phyloP scores from a whole-genome alignment of 2,797 vertebrate genomes.

The Rhinogobio ventralis region DNA sequence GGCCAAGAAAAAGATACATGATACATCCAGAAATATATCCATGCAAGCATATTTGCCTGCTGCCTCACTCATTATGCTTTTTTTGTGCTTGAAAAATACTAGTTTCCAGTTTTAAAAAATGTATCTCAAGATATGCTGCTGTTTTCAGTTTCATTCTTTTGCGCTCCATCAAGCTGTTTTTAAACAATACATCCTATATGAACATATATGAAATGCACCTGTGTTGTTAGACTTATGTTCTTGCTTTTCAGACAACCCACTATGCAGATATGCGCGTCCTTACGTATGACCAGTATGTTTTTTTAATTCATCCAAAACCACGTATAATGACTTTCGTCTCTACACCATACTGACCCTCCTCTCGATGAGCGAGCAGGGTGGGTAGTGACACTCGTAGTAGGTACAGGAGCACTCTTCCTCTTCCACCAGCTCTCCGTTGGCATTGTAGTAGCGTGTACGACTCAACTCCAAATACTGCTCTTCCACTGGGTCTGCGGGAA shows the following conservation, averaged over 20 bases:
- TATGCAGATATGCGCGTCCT: not conserved
- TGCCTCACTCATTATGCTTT: not conserved
- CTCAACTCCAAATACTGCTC: slow-evolving; percentile 96
- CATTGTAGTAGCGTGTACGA: slow-evolving; percentile 96
- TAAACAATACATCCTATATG: not conserved
- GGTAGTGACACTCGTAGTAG: slow-evolving; percentile 99
- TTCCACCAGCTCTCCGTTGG: slow-evolving; percentile 96
- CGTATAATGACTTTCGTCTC: not conserved
- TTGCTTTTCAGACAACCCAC: not conserved
- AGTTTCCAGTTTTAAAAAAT: not conserved
- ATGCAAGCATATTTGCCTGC: not conserved
- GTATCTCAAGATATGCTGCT: not conserved
- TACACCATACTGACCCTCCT: slow-evolving; percentile 85
- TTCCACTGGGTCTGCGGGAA: slow-evolving; percentile 96
- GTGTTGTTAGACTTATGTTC: not conserved
- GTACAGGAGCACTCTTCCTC: slow-evolving; percentile 98
- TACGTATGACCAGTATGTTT: not conserved
- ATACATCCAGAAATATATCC: not conserved
- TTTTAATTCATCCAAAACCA: not conserved
- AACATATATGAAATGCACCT: not conserved
- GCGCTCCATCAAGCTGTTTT: not conserved
- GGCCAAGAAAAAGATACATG: not conserved
- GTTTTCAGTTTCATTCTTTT: not conserved
- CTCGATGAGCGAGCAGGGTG: slow-evolving; percentile 96
- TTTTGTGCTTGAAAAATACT: not conserved